phyloP scores from a whole-genome alignment of 2,797 vertebrate genomes.

The Tapera naevia region DNA sequence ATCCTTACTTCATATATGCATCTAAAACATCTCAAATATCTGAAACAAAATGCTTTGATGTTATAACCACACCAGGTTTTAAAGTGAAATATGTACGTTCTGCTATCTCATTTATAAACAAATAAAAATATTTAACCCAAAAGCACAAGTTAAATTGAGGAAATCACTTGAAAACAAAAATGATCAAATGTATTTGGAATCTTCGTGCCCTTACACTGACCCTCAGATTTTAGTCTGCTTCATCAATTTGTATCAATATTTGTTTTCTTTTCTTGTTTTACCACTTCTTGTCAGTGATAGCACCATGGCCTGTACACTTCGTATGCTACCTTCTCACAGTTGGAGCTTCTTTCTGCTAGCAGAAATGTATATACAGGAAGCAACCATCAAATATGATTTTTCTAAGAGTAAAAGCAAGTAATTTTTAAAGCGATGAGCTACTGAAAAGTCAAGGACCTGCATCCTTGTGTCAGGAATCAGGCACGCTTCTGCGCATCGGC shows the following conservation, averaged over 20 bases:
- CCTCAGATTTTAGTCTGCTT: constrained; percentile 4
- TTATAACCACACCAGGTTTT: not conserved
- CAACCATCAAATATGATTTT: constrained; percentile 42
- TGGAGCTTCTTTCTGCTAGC: constrained; percentile 8
- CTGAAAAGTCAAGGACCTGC: not conserved
- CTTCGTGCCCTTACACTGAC: not conserved
- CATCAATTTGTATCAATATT: not conserved
- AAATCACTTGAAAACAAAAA: not conserved
- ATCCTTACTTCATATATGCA: not conserved
- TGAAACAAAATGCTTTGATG: not conserved
- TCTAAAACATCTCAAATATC: constrained; percentile 37
- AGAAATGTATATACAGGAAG: constrained; percentile 24
- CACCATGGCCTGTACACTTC: not conserved
- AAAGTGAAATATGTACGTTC: not conserved
- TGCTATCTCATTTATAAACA: constrained; percentile 3
- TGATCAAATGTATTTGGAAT: not conserved
- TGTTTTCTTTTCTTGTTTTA: not conserved
- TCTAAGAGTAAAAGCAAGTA: constrained; percentile 21
- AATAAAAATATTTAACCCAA: not conserved
- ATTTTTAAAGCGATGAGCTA: not conserved
- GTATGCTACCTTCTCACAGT: not conserved
- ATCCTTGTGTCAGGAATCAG: not conserved
- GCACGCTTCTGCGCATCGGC: not conserved
- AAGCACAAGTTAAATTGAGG: not conserved
- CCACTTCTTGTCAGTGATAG: constrained; percentile 11